Base-by-base conservation (phyloP, 1,140 invertebrate genomes). In the Sinonovacula constricta region DNA sequence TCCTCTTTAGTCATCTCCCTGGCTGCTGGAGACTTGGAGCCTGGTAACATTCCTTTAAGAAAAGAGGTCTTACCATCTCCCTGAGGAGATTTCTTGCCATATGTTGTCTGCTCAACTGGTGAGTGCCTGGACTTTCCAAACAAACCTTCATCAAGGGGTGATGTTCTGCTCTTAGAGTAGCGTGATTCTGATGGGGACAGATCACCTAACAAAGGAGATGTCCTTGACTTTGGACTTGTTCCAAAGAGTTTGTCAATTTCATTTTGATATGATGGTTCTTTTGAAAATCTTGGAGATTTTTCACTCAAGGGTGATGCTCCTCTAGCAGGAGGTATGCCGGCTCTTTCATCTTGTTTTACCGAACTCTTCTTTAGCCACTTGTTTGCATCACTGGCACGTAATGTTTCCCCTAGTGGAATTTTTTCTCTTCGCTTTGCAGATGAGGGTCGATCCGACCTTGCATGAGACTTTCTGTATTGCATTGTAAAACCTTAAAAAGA, bases 221-320 rank as follows among this genome's bases (percentile, higher is more conserved):
- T 62, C 26, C 45, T 33, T 33, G 71, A 34, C 3, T 22, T 24
- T 39, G 53, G 53, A 59, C 53, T 49, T 22, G 60, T 57, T 31
- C 71, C 71, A 66, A 75, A 75, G 49, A 75, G 62, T 56, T 57
- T 34, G 49, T 75, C 71, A 31, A 75, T 57, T 39, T 75, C 71
- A 65, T 51, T 34, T 28, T 26, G 15, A 14, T 53, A 45, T 2
- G 30, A 51, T 7, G 10, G 22, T 28, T 75, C 39, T 39, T 75
- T 75, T 7, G 71, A 56, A 66, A 75, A 75, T 66, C 71, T 56
- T 24, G 60, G 62, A 2, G 71, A 75, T 15, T 66, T 59, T 56
- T 66, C 39, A 45, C 39, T 75, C 14, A 75, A 33, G 5, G 71
- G 71, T 18, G 71, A 59, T 1, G 71, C 51, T 28, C 63, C 60